phyloP scores from a whole-genome alignment of 2,888 invertebrate species.

The Seira musarum region DNA sequence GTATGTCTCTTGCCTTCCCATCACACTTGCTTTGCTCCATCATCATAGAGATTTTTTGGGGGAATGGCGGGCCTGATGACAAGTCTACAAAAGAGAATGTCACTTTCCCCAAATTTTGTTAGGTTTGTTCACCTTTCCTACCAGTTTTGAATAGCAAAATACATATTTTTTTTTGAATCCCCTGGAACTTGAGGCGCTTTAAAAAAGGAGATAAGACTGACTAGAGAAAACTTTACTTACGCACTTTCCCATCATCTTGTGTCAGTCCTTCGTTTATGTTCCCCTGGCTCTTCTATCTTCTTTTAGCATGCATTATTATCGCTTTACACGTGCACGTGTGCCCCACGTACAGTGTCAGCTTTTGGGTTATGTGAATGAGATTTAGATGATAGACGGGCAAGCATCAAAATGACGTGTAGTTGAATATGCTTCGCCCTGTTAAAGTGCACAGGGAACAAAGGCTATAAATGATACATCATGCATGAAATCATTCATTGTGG shows the following conservation, averaged over 20 bases:
- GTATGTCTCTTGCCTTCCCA: not conserved
- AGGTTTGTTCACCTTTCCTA: not conserved
- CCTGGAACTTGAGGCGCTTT: not conserved
- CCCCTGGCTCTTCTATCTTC: not conserved
- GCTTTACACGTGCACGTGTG: not conserved
- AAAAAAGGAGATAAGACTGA: not conserved
- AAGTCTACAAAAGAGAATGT: not conserved
- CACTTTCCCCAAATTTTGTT: not conserved
- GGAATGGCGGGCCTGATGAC: not conserved
- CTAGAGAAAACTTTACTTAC: not conserved
- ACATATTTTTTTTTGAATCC: not conserved
- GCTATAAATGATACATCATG: not conserved
- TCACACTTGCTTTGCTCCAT: not conserved
- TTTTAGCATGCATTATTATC: not conserved
- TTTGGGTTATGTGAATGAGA: no score
- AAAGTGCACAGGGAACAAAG: not conserved
- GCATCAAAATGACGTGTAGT: not conserved
- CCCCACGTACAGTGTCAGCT: not conserved
- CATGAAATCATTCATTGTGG: not conserved
- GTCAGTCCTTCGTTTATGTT: not conserved
- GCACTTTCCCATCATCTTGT: not conserved
- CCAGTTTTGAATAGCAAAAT: not conserved
- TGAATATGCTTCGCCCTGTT: not conserved
- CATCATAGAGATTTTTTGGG: not conserved
- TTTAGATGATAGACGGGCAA: not conserved